A percentile compares a stretch with the other conserved stretches of the same genome.
Conservation (phyloP, 2,797 vertebrate genomes). For the Columba guinea region DNA sequence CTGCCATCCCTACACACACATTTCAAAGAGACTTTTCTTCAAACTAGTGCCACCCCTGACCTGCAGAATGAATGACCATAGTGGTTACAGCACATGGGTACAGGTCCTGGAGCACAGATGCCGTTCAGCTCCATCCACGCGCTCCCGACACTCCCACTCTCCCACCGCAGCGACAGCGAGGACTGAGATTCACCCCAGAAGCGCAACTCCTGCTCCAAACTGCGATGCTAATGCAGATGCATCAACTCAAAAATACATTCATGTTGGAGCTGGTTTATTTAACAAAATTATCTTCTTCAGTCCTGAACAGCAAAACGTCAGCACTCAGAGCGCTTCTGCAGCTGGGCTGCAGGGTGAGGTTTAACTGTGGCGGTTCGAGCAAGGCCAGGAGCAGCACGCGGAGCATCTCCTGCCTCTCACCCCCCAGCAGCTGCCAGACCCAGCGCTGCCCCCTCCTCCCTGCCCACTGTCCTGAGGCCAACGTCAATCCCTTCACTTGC, state of each 20-base stretch:
- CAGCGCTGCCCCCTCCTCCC: background rate
- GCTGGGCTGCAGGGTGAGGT: background rate
- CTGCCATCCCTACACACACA: background rate
- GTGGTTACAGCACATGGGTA: background rate
- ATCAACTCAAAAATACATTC: background rate
- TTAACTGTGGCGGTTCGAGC: background rate
- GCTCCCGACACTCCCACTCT: accelerated
- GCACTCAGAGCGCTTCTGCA: accelerated
- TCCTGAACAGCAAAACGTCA: background rate
- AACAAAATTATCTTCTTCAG: background rate
- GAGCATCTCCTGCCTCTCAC: too few relatives aligned
- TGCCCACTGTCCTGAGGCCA: background rate
- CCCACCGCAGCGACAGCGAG: accelerated
- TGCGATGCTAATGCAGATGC: background rate
- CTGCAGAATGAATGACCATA: background rate
- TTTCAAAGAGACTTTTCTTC: background rate
- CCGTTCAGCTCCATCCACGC: accelerated
- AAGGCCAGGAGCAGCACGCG: background rate
- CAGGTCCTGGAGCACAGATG: background rate
- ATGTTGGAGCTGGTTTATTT: background rate
- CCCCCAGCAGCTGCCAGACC: background rate
- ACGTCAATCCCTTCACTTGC: background rate
- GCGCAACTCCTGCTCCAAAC: background rate
- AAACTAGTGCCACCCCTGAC: too few relatives aligned
- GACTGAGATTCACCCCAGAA: background rate